These are phyloP conservation scores for Alligator sinensis DNA, from an alignment of 2,113 vertebrate species.

Conservation along the genomic window DNA sequence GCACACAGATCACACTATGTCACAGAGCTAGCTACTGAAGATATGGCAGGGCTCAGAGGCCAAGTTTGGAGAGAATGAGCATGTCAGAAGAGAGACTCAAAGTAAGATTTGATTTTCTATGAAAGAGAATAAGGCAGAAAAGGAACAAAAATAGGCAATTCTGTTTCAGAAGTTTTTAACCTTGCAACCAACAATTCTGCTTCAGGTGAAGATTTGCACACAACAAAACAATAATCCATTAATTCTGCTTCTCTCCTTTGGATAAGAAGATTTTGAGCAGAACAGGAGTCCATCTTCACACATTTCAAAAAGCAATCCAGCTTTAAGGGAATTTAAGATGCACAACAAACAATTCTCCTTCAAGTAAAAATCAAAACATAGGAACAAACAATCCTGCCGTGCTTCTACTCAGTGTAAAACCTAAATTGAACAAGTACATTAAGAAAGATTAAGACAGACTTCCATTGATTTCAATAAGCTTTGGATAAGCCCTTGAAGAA, in stretches of 20 bases:
- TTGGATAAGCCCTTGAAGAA: not conserved
- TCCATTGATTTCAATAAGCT: not conserved
- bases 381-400: not conserved
- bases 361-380: constrained; percentile 6
- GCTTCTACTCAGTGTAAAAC: not conserved
- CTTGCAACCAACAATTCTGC: not conserved
- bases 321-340: not conserved
- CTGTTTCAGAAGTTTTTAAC: not conserved
- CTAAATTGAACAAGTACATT: not conserved
- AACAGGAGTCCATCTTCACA: not conserved
- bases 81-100: not conserved
- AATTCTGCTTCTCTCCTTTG: not conserved
- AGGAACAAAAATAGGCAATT: not conserved
- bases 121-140: not conserved
- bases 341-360: not conserved
- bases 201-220: not conserved
- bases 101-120: constrained; percentile 8
- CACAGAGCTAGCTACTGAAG: not conserved
- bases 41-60: rapidly evolving
- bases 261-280: not conserved
- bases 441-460: not conserved
- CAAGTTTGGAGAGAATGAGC: not conserved
- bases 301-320: not conserved
- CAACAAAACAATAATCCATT: not conserved
- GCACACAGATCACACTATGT: not conserved